phyloP scores from a whole-genome alignment of 2,797 vertebrate species.

The Micrastur ruficollis region DNA sequence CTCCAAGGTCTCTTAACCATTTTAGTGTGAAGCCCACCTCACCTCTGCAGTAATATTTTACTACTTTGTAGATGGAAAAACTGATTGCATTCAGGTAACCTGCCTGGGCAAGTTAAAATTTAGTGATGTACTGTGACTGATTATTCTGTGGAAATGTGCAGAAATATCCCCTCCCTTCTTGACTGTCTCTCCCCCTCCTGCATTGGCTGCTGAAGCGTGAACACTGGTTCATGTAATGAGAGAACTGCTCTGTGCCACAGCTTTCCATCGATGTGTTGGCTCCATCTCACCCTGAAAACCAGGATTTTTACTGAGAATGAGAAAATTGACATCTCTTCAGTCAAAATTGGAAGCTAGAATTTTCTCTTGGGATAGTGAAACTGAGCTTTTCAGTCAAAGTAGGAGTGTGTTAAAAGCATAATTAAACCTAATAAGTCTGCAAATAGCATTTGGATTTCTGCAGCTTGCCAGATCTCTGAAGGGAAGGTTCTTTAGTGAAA shows the following conservation, averaged over 20 bases:
- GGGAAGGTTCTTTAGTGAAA: not conserved
- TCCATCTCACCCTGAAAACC: not conserved
- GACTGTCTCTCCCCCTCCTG: not conserved
- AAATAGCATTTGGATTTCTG: not conserved
- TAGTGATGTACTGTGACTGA: accelerated
- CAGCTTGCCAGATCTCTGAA: not conserved
- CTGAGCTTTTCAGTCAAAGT: not conserved
- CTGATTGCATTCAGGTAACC: not conserved
- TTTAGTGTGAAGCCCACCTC: not conserved
- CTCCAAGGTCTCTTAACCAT: not conserved
- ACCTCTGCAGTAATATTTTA: not conserved
- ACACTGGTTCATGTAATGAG: not conserved
- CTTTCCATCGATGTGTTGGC: not conserved
- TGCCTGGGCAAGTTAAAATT: not conserved
- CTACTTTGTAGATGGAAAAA: not conserved
- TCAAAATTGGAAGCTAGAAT: not conserved
- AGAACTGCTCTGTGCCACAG: not conserved
- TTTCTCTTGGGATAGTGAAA: not conserved
- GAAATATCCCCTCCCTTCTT: not conserved
- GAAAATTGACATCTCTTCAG: not conserved
- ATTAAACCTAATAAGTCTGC: not conserved
- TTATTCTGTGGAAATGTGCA: not conserved
- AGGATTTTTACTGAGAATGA: not conserved
- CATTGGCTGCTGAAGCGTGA: not conserved
- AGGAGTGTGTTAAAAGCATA: not conserved